A percentile compares a stretch with the other conserved stretches of the same genome.
Conservation (phyloP, 2,888 invertebrate species). For the Mesorhabditis sp. region DNA sequence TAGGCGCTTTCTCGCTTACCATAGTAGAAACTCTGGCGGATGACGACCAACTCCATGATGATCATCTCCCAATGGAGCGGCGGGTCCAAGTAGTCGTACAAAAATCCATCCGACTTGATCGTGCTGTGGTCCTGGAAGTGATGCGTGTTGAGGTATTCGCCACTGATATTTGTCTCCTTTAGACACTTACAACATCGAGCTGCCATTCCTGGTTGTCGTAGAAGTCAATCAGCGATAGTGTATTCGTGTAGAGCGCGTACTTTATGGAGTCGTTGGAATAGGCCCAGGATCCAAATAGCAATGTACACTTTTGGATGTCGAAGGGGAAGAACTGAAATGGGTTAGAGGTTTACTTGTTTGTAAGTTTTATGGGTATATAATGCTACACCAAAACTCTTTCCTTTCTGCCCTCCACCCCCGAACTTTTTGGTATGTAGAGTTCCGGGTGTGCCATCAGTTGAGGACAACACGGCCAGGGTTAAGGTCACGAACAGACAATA, state of each 20-base stretch:
- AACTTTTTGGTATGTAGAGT: no score
- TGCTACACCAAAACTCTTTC: no score
- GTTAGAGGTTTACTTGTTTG: no score
- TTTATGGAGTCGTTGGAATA: constrained; percentile 57
- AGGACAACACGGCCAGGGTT: no score
- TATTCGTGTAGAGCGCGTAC: constrained; percentile 50
- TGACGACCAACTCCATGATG: constrained; percentile 51
- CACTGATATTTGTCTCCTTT: neutral
- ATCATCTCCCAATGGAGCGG: constrained; percentile 57
- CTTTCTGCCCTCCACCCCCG: no score
- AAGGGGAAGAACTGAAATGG: neutral
- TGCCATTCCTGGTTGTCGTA: constrained; percentile 58
- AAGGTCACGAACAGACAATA: no score
- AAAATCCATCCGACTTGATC: constrained; percentile 50
- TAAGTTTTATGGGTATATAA: no score
- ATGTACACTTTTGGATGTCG: constrained; percentile 46
- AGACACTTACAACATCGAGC: constrained; percentile 37
- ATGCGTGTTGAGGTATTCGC: neutral
- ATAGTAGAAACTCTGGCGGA: constrained; percentile 56
- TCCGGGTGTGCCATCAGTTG: no score
- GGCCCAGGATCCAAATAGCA: constrained; percentile 57
- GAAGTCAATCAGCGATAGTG: constrained; percentile 53
- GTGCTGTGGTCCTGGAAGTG: constrained; percentile 38
- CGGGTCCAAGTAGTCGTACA: constrained; percentile 55
- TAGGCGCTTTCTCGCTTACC: constrained; percentile 24